Evolutionary conservation across 1,140 invertebrate genomes (phyloP).

Genomic region (Rhizoglyphus robini): DNA sequence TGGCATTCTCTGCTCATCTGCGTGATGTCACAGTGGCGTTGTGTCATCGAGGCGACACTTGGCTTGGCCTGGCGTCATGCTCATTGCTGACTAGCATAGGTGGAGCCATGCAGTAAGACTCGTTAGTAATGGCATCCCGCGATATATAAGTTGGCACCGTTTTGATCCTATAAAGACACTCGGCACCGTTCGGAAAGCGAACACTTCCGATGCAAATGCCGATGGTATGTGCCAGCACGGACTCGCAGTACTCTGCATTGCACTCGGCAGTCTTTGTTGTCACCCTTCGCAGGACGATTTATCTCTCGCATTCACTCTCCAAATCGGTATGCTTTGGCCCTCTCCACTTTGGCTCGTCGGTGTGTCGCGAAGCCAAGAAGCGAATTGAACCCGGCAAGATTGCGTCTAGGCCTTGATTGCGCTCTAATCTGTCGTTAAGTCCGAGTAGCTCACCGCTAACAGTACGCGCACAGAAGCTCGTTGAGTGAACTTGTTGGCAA

Average conservation of each 20-base stretch:
- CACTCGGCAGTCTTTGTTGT: background rate
- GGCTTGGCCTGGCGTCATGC: background rate
- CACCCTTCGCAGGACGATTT: constrained; percentile 12
- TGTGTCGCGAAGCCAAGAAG: too few species aligned
- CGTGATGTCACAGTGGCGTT: background rate
- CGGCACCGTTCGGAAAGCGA: background rate
- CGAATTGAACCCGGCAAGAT: too few species aligned
- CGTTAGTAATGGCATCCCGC: background rate
- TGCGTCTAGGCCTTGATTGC: too few species aligned
- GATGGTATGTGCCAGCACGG: background rate
- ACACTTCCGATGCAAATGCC: constrained; percentile 5
- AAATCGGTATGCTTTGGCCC: background rate
- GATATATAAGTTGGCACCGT: constrained; percentile 12
- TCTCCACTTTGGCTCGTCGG: too few species aligned
- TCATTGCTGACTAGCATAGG: background rate
- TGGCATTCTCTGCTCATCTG: background rate
- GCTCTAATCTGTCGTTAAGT: constrained; percentile 1
- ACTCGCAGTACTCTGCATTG: background rate
- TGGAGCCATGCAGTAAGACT: background rate
- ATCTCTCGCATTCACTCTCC: background rate
- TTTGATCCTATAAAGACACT: constrained; percentile 6
- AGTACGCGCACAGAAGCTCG: too few species aligned
- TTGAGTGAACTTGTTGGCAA: background rate
- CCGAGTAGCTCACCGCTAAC: background rate
- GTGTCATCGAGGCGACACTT: background rate